Evolutionary conservation across 2,888 invertebrate genomes (phyloP).

Genomic region (Pegoplata infirma): DNA sequence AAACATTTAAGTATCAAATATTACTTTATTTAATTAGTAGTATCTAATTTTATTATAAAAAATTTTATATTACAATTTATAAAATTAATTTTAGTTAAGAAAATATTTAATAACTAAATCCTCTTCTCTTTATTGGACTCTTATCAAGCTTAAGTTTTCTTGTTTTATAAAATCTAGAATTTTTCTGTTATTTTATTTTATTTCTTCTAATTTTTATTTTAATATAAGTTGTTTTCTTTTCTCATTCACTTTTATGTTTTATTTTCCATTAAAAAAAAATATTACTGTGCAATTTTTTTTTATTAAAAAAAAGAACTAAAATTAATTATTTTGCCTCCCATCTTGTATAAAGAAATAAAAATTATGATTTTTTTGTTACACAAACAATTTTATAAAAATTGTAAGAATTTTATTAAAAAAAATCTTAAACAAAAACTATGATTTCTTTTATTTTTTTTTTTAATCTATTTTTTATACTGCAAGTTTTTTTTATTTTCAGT

Average conservation of each 20-base stretch:
- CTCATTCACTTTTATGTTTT: conserved; percentile 19
- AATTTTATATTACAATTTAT: conserved; percentile 2
- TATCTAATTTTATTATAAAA: not conserved
- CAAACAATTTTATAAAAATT: conserved; percentile 37
- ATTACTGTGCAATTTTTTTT: conserved; percentile 55
- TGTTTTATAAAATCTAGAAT: not conserved
- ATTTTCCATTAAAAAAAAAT: conserved; percentile 23
- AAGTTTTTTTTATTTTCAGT: not conserved
- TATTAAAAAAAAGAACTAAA: conserved; percentile 22
- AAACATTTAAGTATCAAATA: conserved; percentile 49
- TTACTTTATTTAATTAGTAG: conserved; percentile 31
- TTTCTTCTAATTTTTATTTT: not conserved
- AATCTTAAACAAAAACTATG: not conserved
- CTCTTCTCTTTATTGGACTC: not conserved
- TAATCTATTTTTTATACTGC: conserved; percentile 7
- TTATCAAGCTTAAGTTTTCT: not conserved
- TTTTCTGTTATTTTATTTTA: conserved; percentile 4
- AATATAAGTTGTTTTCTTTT: too few species aligned
- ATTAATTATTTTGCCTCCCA: conserved; percentile 17
- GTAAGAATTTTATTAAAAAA: conserved; percentile 15
- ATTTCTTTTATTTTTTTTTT: not conserved
- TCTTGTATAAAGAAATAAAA: conserved; percentile 24
- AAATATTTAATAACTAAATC: not conserved
- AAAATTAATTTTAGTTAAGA: conserved; percentile 1
- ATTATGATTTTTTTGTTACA: conserved; percentile 20